Conservation (phyloP, 2,113 vertebrate genomes). For the Callipepla squamata region DNA sequence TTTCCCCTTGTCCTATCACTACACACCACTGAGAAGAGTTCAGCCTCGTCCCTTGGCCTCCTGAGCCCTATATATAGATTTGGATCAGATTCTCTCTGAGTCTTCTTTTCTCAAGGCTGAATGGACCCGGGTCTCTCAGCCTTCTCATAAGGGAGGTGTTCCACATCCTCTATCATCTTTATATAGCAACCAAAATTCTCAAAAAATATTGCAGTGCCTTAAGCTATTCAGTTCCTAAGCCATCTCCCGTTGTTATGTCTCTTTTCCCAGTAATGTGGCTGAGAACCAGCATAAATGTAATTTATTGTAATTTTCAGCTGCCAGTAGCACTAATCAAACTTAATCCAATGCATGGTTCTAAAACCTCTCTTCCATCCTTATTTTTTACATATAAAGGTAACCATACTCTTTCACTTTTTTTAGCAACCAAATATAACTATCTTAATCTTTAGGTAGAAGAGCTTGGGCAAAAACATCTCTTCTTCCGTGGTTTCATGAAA, state of each 20-base stretch:
- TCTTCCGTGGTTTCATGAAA: not conserved
- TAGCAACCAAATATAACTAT: not conserved
- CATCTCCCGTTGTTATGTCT: not conserved
- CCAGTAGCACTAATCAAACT: not conserved
- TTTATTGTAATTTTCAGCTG: not conserved
- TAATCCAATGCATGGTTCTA: not conserved
- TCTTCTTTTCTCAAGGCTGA: too few relatives aligned
- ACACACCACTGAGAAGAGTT: too few relatives aligned
- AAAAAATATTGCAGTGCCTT: not conserved
- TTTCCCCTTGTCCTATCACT: too few relatives aligned
- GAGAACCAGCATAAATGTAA: not conserved
- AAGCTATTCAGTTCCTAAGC: not conserved
- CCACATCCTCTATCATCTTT: too few relatives aligned
- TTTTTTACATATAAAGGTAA: not conserved
- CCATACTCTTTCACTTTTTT: not conserved
- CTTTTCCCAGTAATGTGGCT: not conserved
- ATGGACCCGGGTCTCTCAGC: too few relatives aligned
- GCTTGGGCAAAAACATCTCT: not conserved
- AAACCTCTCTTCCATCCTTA: not conserved
- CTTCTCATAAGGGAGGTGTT: too few relatives aligned
- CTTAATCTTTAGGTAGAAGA: not conserved
- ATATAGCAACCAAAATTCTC: not conserved
- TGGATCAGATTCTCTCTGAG: too few relatives aligned
- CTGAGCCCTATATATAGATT: too few relatives aligned
- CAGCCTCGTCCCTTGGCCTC: too few relatives aligned